These are phyloP conservation scores for Sebastiscus tertius DNA, from an alignment of 2,797 vertebrate species.

Conservation along the genomic window DNA sequence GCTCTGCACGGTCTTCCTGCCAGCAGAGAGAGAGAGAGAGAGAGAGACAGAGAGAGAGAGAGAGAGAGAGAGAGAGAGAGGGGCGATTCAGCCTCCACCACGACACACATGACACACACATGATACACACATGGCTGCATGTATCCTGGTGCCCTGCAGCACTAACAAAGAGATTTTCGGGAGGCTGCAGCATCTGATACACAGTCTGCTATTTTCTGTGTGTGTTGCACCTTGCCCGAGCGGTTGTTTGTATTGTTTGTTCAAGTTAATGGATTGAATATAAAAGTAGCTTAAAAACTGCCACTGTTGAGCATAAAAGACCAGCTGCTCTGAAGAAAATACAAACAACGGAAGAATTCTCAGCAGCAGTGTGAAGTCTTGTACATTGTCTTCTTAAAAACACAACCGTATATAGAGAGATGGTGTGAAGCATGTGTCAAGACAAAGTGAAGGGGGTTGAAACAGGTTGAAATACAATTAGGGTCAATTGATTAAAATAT, in stretches of 20 bases:
- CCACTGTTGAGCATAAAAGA: neutral
- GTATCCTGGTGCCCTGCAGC: constrained; percentile 54
- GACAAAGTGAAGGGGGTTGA: too few relatives aligned
- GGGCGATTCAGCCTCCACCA: neutral
- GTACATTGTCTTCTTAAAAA: neutral
- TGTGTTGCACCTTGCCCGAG: neutral
- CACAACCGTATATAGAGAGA: fast-evolving
- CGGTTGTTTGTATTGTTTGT: constrained; percentile 5
- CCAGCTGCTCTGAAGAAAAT: neutral
- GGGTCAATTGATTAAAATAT: fast-evolving
- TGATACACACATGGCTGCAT: constrained; percentile 17
- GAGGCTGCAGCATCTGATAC: constrained; percentile 44
- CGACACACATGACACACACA: constrained; percentile 35
- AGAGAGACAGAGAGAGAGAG: neutral
- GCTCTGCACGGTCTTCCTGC: constrained; percentile 48
- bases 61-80: neutral
- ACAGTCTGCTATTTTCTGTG: constrained; percentile 22
- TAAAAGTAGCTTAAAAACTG: neutral
- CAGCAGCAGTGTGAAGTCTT: neutral
- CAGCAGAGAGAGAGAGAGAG: constrained; percentile 23
- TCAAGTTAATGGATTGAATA: neutral
- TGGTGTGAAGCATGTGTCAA: too few relatives aligned
- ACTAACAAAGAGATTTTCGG: constrained; percentile 61
- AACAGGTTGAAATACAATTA: neutral
- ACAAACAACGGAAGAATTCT: neutral